Evolutionary conservation across 2,888 invertebrate species (phyloP).

Genomic region (Aleiodes testaceus): DNA sequence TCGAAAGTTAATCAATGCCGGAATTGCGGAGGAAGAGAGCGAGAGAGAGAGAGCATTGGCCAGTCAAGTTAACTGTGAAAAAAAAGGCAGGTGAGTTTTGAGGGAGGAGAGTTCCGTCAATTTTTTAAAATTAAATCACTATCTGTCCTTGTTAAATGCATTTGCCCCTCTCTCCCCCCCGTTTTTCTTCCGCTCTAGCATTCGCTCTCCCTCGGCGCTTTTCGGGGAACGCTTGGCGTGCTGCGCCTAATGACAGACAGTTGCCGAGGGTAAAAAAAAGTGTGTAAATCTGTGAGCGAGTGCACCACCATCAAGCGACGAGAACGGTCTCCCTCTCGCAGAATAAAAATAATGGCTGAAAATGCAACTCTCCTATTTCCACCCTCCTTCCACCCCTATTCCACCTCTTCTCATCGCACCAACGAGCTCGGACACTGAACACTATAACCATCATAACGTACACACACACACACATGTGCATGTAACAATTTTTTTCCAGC

Average conservation of each 20-base stretch:
- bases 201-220: constrained; percentile 29
- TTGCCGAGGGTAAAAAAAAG: constrained; percentile 65
- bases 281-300: constrained; percentile 65
- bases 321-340: constrained; percentile 57
- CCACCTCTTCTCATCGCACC: constrained; percentile 37
- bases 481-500: constrained; percentile 11
- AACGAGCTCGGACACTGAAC: constrained; percentile 39
- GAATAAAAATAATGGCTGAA: constrained; percentile 68
- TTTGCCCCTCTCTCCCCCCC: constrained; percentile 58
- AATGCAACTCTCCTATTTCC: constrained; percentile 57
- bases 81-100: constrained; percentile 23
- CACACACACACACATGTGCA: constrained; percentile 29
- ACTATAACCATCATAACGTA: constrained; percentile 10
- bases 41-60: constrained; percentile 5
- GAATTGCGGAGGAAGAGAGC: constrained; percentile 43
- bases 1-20: constrained; percentile 73
- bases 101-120: constrained; percentile 68
- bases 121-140: constrained; percentile 73
- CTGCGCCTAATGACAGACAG: constrained; percentile 72
- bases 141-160: constrained; percentile 73
- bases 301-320: constrained; percentile 51
- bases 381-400: constrained; percentile 24
- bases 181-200: constrained; percentile 39
- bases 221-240: constrained; percentile 46
- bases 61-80: background rate